A percentile compares a stretch with the other conserved stretches of the same genome.
phyloP scores from a whole-genome alignment of 2,888 invertebrate species.

The Boloria selene region DNA sequence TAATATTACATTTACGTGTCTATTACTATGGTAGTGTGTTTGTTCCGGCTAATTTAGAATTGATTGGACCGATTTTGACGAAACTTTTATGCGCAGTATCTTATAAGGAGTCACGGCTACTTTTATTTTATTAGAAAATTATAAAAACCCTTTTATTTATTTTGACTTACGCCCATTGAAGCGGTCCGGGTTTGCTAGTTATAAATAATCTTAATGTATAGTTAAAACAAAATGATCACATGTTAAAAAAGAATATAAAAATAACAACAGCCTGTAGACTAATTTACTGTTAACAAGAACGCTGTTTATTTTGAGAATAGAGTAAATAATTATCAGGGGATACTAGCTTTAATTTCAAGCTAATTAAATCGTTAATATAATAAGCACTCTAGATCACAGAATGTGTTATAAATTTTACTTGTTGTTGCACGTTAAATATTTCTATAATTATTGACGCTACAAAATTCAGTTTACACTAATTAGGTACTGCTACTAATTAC shows the following conservation, averaged over 20 bases:
- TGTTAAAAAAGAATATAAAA: background rate
- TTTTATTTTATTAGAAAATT: too few species aligned
- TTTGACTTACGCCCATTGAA: too few species aligned
- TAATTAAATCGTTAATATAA: constrained; percentile 47
- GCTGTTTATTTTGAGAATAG: constrained; percentile 26
- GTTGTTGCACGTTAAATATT: background rate
- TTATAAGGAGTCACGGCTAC: too few species aligned
- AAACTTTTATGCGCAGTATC: too few species aligned
- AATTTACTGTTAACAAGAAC: background rate
- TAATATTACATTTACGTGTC: too few species aligned
- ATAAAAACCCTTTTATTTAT: too few species aligned
- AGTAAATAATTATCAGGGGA: constrained; percentile 22
- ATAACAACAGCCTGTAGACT: constrained; percentile 21
- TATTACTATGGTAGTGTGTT: too few species aligned
- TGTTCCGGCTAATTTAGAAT: too few species aligned
- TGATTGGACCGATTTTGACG: too few species aligned
- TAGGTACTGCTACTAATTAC: background rate
- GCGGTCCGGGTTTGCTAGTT: too few species aligned
- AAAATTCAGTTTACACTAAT: background rate
- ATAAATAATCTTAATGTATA: too few species aligned
- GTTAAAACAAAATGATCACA: too few species aligned
- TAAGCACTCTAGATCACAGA: constrained; percentile 45
- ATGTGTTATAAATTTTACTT: constrained; percentile 23
- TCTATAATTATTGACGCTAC: constrained; percentile 9
- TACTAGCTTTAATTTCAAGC: constrained; percentile 14